Evolutionary conservation across 2,113 vertebrate species (phyloP).

Genomic region (Saguinus midas): DNA sequence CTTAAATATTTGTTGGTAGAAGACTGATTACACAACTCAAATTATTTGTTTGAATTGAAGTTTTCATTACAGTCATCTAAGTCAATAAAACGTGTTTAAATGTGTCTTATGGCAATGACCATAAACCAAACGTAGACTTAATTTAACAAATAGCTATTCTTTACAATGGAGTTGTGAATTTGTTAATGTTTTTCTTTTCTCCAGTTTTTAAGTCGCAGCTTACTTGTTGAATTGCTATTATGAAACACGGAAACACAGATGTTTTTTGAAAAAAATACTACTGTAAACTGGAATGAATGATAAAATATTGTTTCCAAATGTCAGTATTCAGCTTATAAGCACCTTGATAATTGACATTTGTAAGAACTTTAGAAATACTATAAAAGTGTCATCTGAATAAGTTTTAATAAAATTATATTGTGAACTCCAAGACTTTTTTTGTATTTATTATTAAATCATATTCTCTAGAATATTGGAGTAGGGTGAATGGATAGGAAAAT

Average conservation of each 20-base stretch:
- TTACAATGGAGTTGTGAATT: neutral
- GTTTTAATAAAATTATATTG: neutral
- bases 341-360: neutral
- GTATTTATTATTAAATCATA: neutral
- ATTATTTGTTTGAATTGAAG: constrained; percentile 30
- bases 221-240: neutral
- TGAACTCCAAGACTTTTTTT: neutral
- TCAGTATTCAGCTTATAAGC: neutral
- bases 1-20: neutral
- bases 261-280: neutral
- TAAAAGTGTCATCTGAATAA: neutral
- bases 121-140: neutral
- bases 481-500: neutral
- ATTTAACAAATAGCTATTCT: neutral
- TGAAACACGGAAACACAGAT: neutral
- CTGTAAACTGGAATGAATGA: neutral
- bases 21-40: neutral
- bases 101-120: neutral
- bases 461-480: neutral
- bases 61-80: neutral
- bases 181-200: neutral
- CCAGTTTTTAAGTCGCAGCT: neutral
- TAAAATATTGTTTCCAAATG: neutral
- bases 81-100: neutral
- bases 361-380: neutral